phyloP scores from a whole-genome alignment of 2,797 vertebrate genomes.

The Lepilemur septentrionalis region DNA sequence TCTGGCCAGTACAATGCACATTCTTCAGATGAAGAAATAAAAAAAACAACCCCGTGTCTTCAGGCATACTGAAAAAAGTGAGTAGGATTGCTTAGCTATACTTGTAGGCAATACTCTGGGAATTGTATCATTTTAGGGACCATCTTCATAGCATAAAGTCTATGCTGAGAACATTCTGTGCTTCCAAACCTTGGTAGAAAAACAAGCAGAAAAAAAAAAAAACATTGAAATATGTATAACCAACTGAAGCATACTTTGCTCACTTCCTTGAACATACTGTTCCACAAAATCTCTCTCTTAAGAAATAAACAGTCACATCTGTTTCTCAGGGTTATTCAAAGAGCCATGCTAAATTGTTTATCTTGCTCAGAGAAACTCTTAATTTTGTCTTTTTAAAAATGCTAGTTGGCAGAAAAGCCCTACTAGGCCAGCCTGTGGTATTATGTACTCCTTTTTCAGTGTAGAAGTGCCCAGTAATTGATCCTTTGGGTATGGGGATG shows the following conservation, averaged over 20 bases:
- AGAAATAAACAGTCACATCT: background rate
- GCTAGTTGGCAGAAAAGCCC: background rate
- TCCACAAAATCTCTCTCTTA: background rate
- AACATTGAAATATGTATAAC: background rate
- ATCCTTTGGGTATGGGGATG: background rate
- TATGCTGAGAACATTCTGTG: background rate
- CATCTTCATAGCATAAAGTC: background rate
- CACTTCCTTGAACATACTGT: background rate
- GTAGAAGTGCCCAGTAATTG: background rate
- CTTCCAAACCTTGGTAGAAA: background rate
- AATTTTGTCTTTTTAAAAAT: background rate
- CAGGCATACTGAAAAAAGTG: background rate
- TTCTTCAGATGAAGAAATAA: slow-evolving; percentile 14
- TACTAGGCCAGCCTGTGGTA: background rate
- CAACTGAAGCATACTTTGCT: background rate
- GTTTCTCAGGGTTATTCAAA: slow-evolving; percentile 26
- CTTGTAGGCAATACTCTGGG: background rate
- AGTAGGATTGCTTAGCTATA: background rate
- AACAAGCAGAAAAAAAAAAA: background rate
- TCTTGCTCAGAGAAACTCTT: background rate
- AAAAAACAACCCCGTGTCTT: background rate
- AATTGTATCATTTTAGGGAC: background rate
- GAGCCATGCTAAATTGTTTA: background rate
- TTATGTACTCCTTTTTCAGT: background rate
- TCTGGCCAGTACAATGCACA: background rate